Conservation (phyloP, 1,140 invertebrate species). For the Bradysia coprophila region DNA sequence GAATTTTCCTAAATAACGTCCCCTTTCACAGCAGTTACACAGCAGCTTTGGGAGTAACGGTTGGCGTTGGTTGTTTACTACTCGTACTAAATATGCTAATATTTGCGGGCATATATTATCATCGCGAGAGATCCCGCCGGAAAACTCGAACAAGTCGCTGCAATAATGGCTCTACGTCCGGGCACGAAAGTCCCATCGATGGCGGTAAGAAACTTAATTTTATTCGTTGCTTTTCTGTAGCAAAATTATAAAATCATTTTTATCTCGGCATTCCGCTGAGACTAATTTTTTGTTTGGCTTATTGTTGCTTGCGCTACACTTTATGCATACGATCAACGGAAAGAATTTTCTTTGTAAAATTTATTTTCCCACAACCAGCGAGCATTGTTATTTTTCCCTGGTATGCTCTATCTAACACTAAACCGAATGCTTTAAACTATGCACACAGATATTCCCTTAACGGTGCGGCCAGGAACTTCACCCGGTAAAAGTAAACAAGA, state of each 20-base stretch:
- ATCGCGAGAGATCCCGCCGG: constrained; percentile 33
- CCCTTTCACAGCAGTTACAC: constrained; percentile 47
- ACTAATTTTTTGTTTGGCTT: no score
- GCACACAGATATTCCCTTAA: background rate
- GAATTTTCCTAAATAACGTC: no score
- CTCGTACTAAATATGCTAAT: constrained; percentile 72
- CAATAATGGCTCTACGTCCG: background rate
- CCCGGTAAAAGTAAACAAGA: constrained; percentile 17
- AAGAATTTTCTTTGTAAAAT: no score
- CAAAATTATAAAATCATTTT: background rate
- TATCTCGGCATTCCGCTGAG: no score
- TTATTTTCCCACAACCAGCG: no score
- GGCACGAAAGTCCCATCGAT: background rate
- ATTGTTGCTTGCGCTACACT: no score
- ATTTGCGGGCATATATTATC: constrained; percentile 75
- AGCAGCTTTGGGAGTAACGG: constrained; percentile 70
- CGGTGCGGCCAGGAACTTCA: background rate
- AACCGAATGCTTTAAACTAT: no score
- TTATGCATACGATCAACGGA: no score
- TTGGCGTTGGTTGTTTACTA: constrained; percentile 72
- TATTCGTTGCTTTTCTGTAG: background rate
- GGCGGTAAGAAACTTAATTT: background rate
- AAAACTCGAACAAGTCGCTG: constrained; percentile 15
- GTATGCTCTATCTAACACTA: no score
- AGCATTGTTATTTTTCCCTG: no score